Base-by-base conservation (phyloP, 2,113 vertebrate genomes). In the Australoheros scitulus region DNA sequence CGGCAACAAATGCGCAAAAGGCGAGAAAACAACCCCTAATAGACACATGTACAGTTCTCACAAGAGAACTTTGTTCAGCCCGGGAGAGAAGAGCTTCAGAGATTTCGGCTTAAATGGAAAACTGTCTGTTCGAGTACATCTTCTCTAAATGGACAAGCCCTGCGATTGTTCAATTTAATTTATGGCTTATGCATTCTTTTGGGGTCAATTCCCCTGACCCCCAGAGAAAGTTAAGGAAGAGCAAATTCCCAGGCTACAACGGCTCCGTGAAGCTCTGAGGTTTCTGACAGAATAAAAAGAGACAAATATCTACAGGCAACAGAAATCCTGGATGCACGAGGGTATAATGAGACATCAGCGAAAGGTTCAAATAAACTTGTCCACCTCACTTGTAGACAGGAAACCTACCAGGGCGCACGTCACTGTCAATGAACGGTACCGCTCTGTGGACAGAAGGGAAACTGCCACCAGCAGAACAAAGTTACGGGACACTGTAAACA, bases 151-250 rank as follows among this genome's bases (percentile, higher is more conserved):
- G 94, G 96, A 96, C 95, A 96, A 95, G 95, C 93, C 93, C 88
- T 91, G 96, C 95, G 95, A 96, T 96, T 95, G 96, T 97, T 97
- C 89, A 94, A 96, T 97, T 96, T 96, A 97, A 98, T 99, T 97
- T 98, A 99, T 97, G 96, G 95, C 96, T 97, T 96, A 94, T 96
- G 97, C 97, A 97, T 99, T 99, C 97, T 97, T 98, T 94, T 95
- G 95, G 96, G 97, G 97, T 97, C 97, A 97, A 95, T 97, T 97
- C 97, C 95, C 96, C 95, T 97, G 97, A 98, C 97, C 97, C 96
- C 89, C 93, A 95, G 96, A 93, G 93, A 97, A 96, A 97, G 97
- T 97, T 96, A 93, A 96, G 95, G 94, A 87, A 93, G 96, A 95
- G 91, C 89, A 75, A 77, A 92, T 92, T 95, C 93, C 93, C 91